Evolutionary conservation across 1,140 invertebrate genomes (phyloP).

Genomic region (Monomorium pharaonis): DNA sequence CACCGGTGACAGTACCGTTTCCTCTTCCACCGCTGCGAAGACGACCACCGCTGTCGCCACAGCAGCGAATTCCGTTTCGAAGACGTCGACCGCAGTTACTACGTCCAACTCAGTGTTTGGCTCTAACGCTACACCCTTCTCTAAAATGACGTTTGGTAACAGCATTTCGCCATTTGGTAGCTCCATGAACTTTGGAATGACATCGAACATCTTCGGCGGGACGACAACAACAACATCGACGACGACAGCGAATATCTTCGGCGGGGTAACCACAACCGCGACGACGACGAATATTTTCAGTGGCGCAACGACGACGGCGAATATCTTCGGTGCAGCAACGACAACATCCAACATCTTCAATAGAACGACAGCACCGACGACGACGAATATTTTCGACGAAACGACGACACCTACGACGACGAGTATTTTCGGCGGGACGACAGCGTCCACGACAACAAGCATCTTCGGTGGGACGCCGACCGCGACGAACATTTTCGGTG

Average conservation of each 20-base stretch:
- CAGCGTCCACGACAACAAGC: slow-evolving; percentile 8
- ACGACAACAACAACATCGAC: slow-evolving; percentile 2
- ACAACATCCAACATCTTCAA: background rate
- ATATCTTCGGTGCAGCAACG: slow-evolving; percentile 10
- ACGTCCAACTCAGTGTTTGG: slow-evolving; percentile 43
- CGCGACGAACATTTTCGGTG: slow-evolving; percentile 5
- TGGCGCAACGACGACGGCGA: background rate
- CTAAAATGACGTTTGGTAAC: slow-evolving; percentile 26
- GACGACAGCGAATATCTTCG: background rate
- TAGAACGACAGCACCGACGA: background rate
- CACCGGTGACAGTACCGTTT: background rate
- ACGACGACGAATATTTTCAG: slow-evolving; percentile 1
- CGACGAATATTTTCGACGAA: slow-evolving; percentile 11
- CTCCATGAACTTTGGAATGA: background rate
- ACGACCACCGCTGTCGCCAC: background rate
- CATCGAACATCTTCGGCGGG: background rate
- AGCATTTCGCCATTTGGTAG: slow-evolving; percentile 23
- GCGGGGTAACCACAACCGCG: background rate
- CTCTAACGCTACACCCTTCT: slow-evolving; percentile 23
- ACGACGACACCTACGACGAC: background rate
- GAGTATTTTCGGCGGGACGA: background rate
- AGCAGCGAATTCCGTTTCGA: background rate
- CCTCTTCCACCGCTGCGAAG: slow-evolving; percentile 9
- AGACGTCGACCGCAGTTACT: background rate
- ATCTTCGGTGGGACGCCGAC: background rate